These are phyloP conservation scores for Albula goreensis DNA, from an alignment of 2,113 vertebrate species.

Conservation along the genomic window DNA sequence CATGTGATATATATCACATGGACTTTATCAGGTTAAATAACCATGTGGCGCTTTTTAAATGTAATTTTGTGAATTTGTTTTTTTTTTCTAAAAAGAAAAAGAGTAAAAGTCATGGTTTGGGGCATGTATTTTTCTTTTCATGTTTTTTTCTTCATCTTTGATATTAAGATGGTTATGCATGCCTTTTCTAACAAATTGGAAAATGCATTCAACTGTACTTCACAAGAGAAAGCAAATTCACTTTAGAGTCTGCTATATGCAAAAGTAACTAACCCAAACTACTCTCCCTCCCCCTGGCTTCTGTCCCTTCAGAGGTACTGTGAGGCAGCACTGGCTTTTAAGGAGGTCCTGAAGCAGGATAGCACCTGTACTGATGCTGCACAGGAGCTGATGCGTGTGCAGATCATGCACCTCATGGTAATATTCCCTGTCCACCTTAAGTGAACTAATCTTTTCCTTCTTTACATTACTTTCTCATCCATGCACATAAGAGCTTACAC, in stretches of 20 bases:
- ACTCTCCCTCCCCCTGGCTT: neutral
- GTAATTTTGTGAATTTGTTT: no score
- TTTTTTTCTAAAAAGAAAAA: no score
- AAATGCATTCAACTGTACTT: neutral
- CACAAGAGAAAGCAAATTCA: no score
- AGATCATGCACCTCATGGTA: slow-evolving; percentile 60
- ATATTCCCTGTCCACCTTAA: neutral
- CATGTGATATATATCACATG: no score
- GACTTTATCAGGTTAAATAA: no score
- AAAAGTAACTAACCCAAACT: neutral
- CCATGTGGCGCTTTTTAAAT: no score
- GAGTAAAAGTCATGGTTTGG: no score
- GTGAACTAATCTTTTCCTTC: neutral
- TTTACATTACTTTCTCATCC: neutral
- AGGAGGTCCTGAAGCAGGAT: slow-evolving; percentile 61
- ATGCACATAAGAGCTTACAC: neutral
- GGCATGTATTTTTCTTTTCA: no score
- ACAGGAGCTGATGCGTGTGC: slow-evolving; percentile 65
- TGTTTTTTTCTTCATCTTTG: no score
- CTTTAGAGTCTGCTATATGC: no score
- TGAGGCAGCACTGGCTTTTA: slow-evolving; percentile 66
- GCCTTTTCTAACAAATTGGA: no score
- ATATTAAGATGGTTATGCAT: no score
- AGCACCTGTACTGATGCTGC: slow-evolving; percentile 54
- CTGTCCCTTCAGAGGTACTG: slow-evolving; percentile 61